Conservation (phyloP, 2,113 vertebrate genomes). For the Microcebus tavaratra region DNA sequence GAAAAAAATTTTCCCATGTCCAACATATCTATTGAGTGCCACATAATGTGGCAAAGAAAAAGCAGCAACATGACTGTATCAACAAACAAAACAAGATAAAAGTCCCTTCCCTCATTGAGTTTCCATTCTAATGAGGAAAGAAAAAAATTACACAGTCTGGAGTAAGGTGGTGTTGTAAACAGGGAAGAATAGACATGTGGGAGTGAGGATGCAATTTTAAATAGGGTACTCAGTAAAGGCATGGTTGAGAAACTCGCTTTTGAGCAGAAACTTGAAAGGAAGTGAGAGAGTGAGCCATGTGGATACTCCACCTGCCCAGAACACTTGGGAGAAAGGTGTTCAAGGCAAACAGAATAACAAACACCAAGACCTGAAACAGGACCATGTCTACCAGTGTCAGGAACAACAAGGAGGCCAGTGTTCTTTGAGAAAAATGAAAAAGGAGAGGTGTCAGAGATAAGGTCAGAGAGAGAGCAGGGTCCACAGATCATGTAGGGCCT, state of each 20-base stretch:
- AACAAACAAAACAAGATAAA: neutral
- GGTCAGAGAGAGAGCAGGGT: neutral
- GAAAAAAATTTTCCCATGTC: neutral
- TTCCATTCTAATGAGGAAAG: neutral
- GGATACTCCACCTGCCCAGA: neutral
- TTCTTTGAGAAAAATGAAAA: neutral
- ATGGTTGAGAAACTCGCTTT: neutral
- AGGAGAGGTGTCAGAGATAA: neutral
- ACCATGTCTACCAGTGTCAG: neutral
- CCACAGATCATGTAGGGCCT: neutral
- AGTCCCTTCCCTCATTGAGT: neutral
- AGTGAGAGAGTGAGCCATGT: neutral
- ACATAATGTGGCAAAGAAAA: neutral
- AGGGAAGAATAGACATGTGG: neutral
- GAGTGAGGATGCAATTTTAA: neutral
- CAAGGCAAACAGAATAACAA: neutral
- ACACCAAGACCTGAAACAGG: neutral
- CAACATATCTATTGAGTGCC: neutral
- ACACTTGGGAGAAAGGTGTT: neutral
- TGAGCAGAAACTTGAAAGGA: neutral
- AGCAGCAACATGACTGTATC: neutral
- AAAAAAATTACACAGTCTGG: neutral
- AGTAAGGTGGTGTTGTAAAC: neutral
- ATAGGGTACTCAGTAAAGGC: neutral
- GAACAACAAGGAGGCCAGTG: neutral